phyloP scores from a whole-genome alignment of 2,113 vertebrate genomes.

The Blennius ocellaris region DNA sequence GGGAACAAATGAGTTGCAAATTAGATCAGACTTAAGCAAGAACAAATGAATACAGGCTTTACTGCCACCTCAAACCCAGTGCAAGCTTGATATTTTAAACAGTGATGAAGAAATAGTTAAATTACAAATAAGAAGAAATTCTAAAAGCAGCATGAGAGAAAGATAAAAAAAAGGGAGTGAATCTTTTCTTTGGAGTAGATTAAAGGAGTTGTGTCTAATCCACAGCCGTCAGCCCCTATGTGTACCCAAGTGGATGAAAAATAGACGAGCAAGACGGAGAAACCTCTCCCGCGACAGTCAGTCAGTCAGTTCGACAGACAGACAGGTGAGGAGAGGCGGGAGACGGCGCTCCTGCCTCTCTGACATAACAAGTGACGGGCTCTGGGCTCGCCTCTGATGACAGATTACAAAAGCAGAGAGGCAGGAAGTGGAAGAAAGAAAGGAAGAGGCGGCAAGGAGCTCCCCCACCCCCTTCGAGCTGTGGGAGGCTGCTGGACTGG shows the following conservation, averaged over 20 bases:
- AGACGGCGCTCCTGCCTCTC: constrained; percentile 23
- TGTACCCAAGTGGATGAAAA: constrained; percentile 41
- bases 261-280: constrained; percentile 24
- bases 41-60: not conserved
- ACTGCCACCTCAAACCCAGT: not conserved
- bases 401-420: constrained; percentile 66
- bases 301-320: constrained; percentile 20
- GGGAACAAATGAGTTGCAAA: too few species aligned
- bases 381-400: constrained; percentile 43
- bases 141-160: not conserved
- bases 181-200: constrained; percentile 18
- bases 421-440: constrained; percentile 74
- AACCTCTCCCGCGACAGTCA: constrained; percentile 33
- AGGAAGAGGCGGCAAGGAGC: constrained; percentile 63
- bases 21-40: too few species aligned
- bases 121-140: not conserved
- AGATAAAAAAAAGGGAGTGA: not conserved
- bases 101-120: not conserved
- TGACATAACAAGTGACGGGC: constrained; percentile 61
- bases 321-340: constrained; percentile 36
- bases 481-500: constrained; percentile 58
- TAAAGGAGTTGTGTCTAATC: constrained; percentile 36
- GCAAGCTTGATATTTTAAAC: not conserved
- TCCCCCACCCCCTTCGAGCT: constrained; percentile 14
- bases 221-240: constrained; percentile 7